phyloP scores from a whole-genome alignment of 2,113 vertebrate species.

The Jaculus jaculus region DNA sequence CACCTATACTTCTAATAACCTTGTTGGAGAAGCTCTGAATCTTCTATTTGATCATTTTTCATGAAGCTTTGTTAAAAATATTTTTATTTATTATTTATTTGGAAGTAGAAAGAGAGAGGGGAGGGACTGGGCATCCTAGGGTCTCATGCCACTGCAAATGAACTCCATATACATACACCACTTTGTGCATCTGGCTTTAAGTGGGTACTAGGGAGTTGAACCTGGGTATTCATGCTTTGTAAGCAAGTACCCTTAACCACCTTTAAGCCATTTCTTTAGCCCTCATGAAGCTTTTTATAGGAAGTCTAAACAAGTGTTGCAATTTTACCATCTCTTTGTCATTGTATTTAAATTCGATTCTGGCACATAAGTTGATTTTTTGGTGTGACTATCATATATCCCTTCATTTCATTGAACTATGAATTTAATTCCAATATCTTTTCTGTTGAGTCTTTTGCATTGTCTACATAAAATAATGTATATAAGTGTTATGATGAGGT shows the following conservation, averaged over 20 bases:
- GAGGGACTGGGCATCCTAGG: no score
- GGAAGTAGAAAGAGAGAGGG: no score
- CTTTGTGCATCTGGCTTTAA: no score
- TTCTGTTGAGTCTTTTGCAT: neutral
- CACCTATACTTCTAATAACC: neutral
- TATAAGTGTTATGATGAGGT: neutral
- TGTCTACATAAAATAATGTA: neutral
- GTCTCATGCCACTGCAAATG: no score
- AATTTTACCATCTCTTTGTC: neutral
- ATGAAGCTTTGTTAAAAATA: no score
- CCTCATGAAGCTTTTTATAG: neutral
- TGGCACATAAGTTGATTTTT: neutral
- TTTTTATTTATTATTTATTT: no score
- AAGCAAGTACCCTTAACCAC: no score
- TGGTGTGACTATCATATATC: neutral
- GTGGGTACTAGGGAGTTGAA: no score
- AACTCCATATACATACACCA: no score
- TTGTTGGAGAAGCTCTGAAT: neutral
- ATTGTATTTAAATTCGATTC: neutral
- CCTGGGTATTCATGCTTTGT: no score
- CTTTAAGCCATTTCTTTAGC: no score
- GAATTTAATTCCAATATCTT: constrained; percentile 34
- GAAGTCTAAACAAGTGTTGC: neutral
- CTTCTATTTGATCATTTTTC: neutral
- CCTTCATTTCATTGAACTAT: neutral